Conservation (phyloP, 2,113 vertebrate species). For the Cyanistes caeruleus region DNA sequence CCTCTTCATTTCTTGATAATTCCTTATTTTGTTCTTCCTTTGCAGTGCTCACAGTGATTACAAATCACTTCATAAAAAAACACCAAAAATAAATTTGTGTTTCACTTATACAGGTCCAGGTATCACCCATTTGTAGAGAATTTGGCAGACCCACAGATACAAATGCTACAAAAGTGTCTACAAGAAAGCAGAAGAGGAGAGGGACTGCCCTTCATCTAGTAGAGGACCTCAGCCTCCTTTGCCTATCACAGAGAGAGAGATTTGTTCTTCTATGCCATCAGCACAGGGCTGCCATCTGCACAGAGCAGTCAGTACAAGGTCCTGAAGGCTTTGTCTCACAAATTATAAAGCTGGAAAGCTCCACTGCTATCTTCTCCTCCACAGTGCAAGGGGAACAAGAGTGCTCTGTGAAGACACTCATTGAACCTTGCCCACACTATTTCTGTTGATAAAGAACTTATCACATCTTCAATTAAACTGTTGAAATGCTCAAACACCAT, state of each 20-base stretch:
- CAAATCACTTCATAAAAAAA: not conserved
- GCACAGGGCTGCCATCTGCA: not conserved
- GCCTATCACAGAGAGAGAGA: not conserved
- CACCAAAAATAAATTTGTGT: not conserved
- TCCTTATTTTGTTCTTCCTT: not conserved
- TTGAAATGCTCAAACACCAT: not conserved
- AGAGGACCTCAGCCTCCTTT: not conserved
- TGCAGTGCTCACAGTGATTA: not conserved
- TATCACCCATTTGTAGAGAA: not conserved
- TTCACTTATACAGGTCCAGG: not conserved
- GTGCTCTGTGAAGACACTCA: fast-evolving
- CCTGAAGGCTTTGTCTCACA: not conserved
- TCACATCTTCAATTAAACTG: not conserved
- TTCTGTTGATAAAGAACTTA: not conserved
- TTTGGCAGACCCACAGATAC: not conserved
- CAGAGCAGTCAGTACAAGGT: not conserved
- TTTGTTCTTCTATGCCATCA: not conserved
- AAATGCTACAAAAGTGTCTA: not conserved
- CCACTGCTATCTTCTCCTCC: not conserved
- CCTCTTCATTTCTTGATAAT: not conserved
- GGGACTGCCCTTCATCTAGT: not conserved
- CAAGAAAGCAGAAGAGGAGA: not conserved
- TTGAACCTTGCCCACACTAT: not conserved
- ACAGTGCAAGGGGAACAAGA: not conserved
- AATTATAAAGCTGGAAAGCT: not conserved